Conservation (phyloP, 2,888 invertebrate species). For the Eristalis pertinax region DNA sequence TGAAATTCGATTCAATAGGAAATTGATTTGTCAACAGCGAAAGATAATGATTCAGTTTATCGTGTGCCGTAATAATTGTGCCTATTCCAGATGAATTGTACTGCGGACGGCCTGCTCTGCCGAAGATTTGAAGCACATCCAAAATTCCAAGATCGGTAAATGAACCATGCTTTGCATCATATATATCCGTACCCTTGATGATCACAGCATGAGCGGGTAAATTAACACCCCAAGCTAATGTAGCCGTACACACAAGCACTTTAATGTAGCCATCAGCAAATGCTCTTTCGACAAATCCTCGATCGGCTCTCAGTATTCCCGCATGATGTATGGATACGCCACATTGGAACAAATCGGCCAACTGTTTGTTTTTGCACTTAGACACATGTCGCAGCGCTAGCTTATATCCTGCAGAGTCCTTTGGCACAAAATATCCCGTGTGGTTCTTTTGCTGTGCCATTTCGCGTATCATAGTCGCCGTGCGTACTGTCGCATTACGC, state of each 20-base stretch:
- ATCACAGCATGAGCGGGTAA: slow-evolving; percentile 99
- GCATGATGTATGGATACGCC: slow-evolving; percentile 99
- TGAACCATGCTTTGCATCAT: slow-evolving; percentile 96
- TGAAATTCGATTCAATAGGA: slow-evolving; percentile 99
- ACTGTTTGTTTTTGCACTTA: slow-evolving; percentile 89
- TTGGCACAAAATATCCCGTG: slow-evolving; percentile 86
- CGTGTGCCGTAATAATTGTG: slow-evolving; percentile 95
- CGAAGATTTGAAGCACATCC: slow-evolving; percentile 99
- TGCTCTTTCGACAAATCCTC: slow-evolving; percentile 93
- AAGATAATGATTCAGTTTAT: slow-evolving; percentile 95
- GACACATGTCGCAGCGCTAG: slow-evolving; percentile 87
- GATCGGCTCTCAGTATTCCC: slow-evolving; percentile 94
- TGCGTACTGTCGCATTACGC: slow-evolving; percentile 95
- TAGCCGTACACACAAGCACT: slow-evolving; percentile 97
- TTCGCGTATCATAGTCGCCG: slow-evolving; percentile 92
- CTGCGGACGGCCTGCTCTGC: slow-evolving; percentile 98
- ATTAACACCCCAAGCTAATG: slow-evolving; percentile 99
- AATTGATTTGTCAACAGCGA: slow-evolving; percentile 97
- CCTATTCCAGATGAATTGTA: slow-evolving; percentile 97
- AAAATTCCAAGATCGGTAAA: slow-evolving; percentile 98
- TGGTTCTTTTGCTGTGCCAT: slow-evolving; percentile 89
- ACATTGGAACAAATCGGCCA: slow-evolving; percentile 91
- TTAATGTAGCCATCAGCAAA: slow-evolving; percentile 94
- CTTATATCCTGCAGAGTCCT: slow-evolving; percentile 85
- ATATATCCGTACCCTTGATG: slow-evolving; percentile 90